These are phyloP conservation scores for Mythimna vitellina DNA, from an alignment of 2,888 invertebrate species.

Conservation along the genomic window DNA sequence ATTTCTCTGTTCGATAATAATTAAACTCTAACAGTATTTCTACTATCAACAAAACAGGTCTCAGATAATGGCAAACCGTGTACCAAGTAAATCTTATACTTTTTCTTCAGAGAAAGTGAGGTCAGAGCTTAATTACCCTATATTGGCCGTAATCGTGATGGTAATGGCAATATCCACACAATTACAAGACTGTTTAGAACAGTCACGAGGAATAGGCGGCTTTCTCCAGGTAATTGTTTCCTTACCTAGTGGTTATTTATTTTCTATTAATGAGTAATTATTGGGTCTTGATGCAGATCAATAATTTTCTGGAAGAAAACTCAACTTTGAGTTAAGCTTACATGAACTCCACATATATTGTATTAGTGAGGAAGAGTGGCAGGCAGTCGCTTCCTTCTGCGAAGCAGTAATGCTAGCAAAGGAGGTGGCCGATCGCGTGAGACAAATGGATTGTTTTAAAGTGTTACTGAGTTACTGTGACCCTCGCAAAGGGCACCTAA, in stretches of 20 bases:
- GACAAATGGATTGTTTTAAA: too few species aligned
- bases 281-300: not conserved
- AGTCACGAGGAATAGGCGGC: constrained; percentile 21
- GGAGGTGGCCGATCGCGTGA: too few species aligned
- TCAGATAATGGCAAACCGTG: not conserved
- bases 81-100: constrained; percentile 5
- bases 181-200: constrained; percentile 1
- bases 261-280: constrained; percentile 8
- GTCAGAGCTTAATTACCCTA: constrained; percentile 43
- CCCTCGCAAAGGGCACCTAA: too few species aligned
- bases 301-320: too few species aligned
- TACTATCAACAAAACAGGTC: not conserved
- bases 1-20: too few species aligned
- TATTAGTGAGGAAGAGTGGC: too few species aligned
- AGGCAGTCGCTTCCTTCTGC: too few species aligned
- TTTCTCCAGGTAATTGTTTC: constrained; percentile 30
- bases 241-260: not conserved
- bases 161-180: constrained; percentile 30
- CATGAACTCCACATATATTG: too few species aligned
- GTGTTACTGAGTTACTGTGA: too few species aligned
- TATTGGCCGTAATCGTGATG: constrained; percentile 42
- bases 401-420: too few species aligned
- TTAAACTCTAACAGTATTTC: too few species aligned
- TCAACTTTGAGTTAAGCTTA: not conserved
- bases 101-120: constrained; percentile 51